These are phyloP conservation scores for Chromoteleia sp. DNA, from an alignment of 2,888 invertebrate genomes.

Conservation along the genomic window DNA sequence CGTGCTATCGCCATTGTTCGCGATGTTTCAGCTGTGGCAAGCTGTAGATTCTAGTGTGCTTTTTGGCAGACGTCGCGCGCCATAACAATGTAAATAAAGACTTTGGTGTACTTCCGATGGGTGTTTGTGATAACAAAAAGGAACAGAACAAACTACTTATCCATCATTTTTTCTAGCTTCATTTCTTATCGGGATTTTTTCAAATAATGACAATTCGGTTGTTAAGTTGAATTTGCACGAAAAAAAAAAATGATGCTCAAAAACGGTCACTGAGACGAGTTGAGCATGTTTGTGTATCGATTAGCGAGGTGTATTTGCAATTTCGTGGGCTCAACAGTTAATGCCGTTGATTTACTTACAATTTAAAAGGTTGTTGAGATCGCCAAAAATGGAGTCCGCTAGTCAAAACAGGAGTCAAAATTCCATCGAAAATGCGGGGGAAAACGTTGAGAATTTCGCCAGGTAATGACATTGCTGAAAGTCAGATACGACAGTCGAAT, in stretches of 20 bases:
- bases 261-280: conserved; percentile 10
- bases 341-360: background rate
- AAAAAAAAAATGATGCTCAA: background rate
- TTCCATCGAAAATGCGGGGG: conserved; percentile 43
- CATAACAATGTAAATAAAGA: conserved; percentile 46
- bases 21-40: background rate
- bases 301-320: conserved; percentile 15
- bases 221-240: background rate
- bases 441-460: conserved; percentile 60
- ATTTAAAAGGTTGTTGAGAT: background rate
- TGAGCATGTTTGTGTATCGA: conserved; percentile 34
- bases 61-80: conserved; percentile 31
- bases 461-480: conserved; percentile 52
- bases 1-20: background rate
- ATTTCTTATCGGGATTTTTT: background rate
- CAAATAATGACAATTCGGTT: background rate
- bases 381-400: conserved; percentile 56
- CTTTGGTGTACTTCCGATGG: conserved; percentile 6
- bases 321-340: conserved; percentile 2
- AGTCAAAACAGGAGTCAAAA: conserved; percentile 63
- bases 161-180: background rate
- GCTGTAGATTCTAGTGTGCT: background rate
- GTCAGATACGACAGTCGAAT: background rate
- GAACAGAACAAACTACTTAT: background rate
- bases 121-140: background rate